Evolutionary conservation across 2,113 vertebrate species (phyloP).

Genomic region (Meriones unguiculatus): DNA sequence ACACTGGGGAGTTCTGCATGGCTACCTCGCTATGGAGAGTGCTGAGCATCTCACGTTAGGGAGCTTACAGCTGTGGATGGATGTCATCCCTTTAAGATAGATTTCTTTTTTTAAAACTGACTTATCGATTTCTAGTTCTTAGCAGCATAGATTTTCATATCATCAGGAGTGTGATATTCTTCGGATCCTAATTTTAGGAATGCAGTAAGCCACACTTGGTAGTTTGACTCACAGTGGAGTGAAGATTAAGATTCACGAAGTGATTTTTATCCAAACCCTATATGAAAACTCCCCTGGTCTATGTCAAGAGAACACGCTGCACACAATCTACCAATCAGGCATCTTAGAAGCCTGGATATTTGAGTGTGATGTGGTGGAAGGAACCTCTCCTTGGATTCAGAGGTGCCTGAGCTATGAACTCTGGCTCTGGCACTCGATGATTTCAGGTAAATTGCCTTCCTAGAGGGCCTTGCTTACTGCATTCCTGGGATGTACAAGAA

Average conservation of each 20-base stretch:
- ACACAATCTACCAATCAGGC: background rate
- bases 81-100: background rate
- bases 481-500: background rate
- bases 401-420: background rate
- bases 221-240: constrained; percentile 49
- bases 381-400: background rate
- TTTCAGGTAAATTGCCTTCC: background rate
- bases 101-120: background rate
- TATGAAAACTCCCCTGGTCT: background rate
- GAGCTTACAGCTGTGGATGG: constrained; percentile 2
- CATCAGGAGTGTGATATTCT: constrained; percentile 23
- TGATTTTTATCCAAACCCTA: constrained; percentile 30
- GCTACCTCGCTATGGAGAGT: background rate
- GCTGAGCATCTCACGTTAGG: background rate
- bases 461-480: background rate
- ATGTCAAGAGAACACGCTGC: background rate
- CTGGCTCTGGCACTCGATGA: background rate
- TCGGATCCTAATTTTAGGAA: constrained; percentile 62
- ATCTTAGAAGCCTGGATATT: background rate
- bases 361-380: background rate
- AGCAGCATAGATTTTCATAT: constrained; percentile 29
- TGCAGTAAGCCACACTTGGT: constrained; percentile 33
- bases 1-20: background rate
- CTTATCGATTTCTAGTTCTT: background rate
- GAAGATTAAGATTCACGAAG: constrained; percentile 56